Evolutionary conservation across 1,140 invertebrate genomes (phyloP).

Genomic region (Lepidostoma basale): DNA sequence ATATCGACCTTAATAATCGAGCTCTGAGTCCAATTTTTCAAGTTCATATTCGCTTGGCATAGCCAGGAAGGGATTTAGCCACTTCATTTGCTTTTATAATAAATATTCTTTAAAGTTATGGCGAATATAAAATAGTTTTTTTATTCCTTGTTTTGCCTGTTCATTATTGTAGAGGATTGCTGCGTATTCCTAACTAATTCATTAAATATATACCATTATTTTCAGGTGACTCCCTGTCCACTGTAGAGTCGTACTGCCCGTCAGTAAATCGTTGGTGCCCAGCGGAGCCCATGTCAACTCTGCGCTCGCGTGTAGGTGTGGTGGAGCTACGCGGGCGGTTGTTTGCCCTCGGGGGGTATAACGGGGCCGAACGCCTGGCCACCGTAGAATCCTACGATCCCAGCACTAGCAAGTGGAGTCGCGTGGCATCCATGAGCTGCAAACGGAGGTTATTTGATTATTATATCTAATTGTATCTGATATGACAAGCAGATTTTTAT

Average conservation of each 20-base stretch:
- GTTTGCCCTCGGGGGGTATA: constrained; percentile 80
- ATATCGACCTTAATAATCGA: too few relatives aligned
- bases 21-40: too few relatives aligned
- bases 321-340: constrained; percentile 78
- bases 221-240: constrained; percentile 81
- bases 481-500: background rate
- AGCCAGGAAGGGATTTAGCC: too few relatives aligned
- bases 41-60: too few relatives aligned
- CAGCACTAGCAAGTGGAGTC: constrained; percentile 73
- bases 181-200: too few relatives aligned
- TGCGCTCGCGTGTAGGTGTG: constrained; percentile 83
- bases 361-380: constrained; percentile 79
- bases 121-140: too few relatives aligned
- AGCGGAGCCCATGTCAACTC: constrained; percentile 85
- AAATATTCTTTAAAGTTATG: too few relatives aligned
- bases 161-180: too few relatives aligned
- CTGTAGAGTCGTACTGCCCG: constrained; percentile 87
- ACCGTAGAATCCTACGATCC: constrained; percentile 91
- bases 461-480: background rate
- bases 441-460: constrained; percentile 69
- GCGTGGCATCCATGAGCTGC: constrained; percentile 81
- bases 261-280: constrained; percentile 73
- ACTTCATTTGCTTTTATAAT: too few relatives aligned
- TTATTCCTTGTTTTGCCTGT: too few relatives aligned
- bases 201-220: too few relatives aligned